Percentiles rank a stretch among this genome's conserved stretches.
Conservation (phyloP, 2,888 invertebrate genomes). For the Gibbula magus region DNA sequence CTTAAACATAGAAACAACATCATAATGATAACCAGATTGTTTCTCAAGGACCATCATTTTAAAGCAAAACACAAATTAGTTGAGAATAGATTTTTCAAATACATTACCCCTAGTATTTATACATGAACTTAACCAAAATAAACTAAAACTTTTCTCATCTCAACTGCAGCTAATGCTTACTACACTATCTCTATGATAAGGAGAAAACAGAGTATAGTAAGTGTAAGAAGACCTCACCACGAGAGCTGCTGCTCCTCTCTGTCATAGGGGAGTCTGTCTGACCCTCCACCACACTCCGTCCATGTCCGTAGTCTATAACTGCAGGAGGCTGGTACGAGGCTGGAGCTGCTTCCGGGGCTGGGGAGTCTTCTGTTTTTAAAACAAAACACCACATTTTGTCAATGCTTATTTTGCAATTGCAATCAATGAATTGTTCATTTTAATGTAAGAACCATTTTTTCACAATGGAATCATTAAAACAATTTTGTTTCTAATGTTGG, state of each 20-base stretch:
- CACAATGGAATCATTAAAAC: no score
- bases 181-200: no score
- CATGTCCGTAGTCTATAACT: conserved; percentile 65
- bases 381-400: neutral
- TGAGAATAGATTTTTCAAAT: no score
- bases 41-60: neutral
- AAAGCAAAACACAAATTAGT: no score
- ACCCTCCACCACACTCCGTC: conserved; percentile 30
- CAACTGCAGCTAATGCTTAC: neutral
- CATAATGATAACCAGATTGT: neutral
- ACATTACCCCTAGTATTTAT: no score
- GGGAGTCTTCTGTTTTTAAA: neutral
- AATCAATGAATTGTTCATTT: no score
- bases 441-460: no score
- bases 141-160: neutral
- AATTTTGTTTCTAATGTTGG: no score
- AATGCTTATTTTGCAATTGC: no score
- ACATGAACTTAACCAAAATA: neutral
- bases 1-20: neutral
- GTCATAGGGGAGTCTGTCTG: neutral
- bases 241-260: conserved; percentile 4
- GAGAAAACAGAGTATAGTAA: no score
- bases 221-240: neutral
- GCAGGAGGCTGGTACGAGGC: conserved; percentile 28
- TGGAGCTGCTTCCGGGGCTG: neutral